phyloP scores from a whole-genome alignment of 2,797 vertebrate genomes.

The Menidia menidia region DNA sequence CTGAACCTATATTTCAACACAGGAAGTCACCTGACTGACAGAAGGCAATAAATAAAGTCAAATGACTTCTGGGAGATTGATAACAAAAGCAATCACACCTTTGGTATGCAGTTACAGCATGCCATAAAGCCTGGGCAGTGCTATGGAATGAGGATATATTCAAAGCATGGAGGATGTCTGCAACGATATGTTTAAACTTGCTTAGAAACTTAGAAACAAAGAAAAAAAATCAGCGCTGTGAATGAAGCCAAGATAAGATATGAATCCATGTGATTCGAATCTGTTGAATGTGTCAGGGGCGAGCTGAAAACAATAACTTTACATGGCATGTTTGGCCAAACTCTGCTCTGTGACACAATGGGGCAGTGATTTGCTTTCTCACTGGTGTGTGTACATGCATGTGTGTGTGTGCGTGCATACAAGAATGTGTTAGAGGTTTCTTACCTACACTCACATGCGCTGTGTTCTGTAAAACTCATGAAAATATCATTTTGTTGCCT shows the following conservation, averaged over 20 bases:
- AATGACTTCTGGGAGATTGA: constrained; percentile 38
- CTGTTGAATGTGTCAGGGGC: constrained; percentile 50
- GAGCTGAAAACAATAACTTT: constrained; percentile 37
- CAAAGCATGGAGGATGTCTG: constrained; percentile 16
- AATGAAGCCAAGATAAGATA: constrained; percentile 43
- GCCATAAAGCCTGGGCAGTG: constrained; percentile 18
- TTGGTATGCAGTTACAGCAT: constrained; percentile 2
- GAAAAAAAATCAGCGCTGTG: constrained; percentile 13
- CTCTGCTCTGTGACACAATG: constrained; percentile 30
- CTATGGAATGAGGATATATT: constrained; percentile 48
- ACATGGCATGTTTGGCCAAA: constrained; percentile 15
- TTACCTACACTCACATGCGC: constrained; percentile 98
- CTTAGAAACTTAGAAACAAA: not conserved
- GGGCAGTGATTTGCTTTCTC: constrained; percentile 13
- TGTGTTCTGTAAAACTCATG: constrained; percentile 98
- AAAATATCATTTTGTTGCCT: constrained; percentile 88
- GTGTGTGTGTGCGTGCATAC: constrained; percentile 18
- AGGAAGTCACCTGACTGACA: not conserved
- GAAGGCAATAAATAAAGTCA: not conserved
- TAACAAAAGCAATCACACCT: constrained; percentile 32
- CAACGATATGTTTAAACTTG: constrained; percentile 38
- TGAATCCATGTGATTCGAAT: constrained; percentile 34
- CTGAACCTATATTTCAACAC: not conserved
- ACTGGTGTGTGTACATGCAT: constrained; percentile 6
- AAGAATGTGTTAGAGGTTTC: constrained; percentile 62